These are phyloP conservation scores for Tor tambroides DNA, from an alignment of 2,113 vertebrate species.

Conservation along the genomic window DNA sequence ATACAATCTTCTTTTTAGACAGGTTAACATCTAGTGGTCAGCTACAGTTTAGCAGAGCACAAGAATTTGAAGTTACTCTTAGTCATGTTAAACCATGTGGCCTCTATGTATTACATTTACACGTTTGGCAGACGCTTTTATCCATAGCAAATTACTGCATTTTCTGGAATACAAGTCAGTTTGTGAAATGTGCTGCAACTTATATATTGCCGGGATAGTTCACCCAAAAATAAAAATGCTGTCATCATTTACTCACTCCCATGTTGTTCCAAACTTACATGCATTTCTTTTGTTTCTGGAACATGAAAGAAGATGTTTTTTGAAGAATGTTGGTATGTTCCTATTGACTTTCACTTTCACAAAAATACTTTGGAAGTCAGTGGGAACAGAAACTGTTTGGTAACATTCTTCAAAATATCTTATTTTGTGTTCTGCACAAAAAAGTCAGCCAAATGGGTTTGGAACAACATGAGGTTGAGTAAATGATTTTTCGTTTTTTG, in stretches of 20 bases:
- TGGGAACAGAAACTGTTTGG: too few species aligned
- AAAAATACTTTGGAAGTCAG: too few species aligned
- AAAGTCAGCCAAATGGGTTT: too few species aligned
- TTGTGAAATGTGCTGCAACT: neutral
- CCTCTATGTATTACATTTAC: neutral
- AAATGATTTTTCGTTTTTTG: neutral
- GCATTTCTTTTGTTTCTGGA: neutral
- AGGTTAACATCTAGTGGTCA: too few species aligned
- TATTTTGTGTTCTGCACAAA: too few species aligned
- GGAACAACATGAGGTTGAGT: neutral
- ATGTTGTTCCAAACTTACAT: neutral
- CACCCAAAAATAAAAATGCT: neutral
- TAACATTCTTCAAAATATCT: too few species aligned
- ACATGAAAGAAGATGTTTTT: neutral
- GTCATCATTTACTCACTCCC: too few species aligned
- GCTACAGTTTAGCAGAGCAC: neutral
- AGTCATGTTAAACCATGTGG: neutral
- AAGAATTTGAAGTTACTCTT: neutral
- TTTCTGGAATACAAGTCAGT: neutral
- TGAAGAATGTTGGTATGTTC: neutral
- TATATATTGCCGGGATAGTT: too few species aligned
- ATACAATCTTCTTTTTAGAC: too few species aligned
- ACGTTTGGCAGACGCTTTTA: neutral
- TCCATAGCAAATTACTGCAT: neutral
- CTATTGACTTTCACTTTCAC: too few species aligned